Conservation (phyloP, 1,140 invertebrate genomes). For the Oreohelix idahoensis region DNA sequence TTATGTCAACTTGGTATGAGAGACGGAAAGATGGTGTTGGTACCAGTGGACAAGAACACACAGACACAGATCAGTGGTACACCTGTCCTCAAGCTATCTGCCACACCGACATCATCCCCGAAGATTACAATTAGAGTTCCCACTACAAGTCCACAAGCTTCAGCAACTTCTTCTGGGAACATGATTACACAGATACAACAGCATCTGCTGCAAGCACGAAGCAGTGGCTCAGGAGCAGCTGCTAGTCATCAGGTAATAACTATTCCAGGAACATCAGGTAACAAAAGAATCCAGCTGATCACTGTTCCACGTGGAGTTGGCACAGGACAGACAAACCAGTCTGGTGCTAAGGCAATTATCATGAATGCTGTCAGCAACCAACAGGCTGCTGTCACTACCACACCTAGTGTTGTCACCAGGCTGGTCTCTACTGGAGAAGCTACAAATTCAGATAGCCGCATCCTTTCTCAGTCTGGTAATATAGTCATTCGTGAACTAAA, state of each 20-base stretch:
- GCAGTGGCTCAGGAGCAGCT: background rate
- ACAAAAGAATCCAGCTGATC: conserved; percentile 33
- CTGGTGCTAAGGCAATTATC: conserved; percentile 12
- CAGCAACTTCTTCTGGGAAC: background rate
- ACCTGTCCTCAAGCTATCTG: background rate
- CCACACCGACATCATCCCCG: background rate
- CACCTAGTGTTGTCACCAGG: background rate
- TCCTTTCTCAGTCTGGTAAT: conserved; percentile 21
- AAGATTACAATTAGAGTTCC: conserved; percentile 12
- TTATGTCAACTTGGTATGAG: conserved; percentile 19
- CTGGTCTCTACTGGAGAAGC: background rate
- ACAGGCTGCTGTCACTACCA: background rate
- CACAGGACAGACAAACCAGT: background rate
- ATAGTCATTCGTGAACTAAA: conserved; percentile 25
- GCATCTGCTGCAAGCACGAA: background rate
- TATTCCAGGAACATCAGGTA: conserved; percentile 17
- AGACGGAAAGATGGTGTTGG: conserved; percentile 35
- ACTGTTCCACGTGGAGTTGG: conserved; percentile 16
- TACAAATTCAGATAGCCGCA: background rate
- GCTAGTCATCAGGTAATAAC: background rate
- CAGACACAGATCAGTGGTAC: background rate
- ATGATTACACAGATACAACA: conserved; percentile 15
- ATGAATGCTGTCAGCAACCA: background rate
- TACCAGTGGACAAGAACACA: conserved; percentile 22
- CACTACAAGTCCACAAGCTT: background rate